These are phyloP conservation scores for Lepidotrigona ventralis DNA, from an alignment of 1,140 invertebrate species.

Conservation along the genomic window DNA sequence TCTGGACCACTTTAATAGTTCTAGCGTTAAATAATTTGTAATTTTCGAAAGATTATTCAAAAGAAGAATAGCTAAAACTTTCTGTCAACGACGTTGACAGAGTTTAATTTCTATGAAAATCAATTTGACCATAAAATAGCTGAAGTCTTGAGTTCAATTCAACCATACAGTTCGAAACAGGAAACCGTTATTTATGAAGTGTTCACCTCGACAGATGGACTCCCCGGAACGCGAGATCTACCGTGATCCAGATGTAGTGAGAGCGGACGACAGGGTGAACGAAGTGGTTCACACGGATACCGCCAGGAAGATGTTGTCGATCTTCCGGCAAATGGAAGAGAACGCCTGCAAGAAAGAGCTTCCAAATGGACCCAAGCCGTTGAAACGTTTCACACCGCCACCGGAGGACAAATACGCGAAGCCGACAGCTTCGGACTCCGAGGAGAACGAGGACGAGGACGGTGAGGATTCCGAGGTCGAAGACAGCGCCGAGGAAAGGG, in stretches of 20 bases:
- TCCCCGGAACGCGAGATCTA: conserved; percentile 88
- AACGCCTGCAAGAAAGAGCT: conserved; percentile 82
- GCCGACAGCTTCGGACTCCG: conserved; percentile 80
- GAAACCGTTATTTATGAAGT: neutral
- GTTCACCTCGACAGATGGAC: conserved; percentile 76
- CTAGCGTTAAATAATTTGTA: no score
- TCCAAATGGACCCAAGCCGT: conserved; percentile 86
- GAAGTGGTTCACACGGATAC: conserved; percentile 85
- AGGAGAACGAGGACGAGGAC: conserved; percentile 83
- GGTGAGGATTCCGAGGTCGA: conserved; percentile 81
- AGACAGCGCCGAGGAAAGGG: conserved; percentile 82
- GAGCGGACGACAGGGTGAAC: conserved; percentile 81
- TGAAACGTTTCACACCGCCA: conserved; percentile 94
- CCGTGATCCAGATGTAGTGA: conserved; percentile 87
- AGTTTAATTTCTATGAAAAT: neutral
- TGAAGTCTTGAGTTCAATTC: neutral
- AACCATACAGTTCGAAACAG: neutral
- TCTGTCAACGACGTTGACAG: no score
- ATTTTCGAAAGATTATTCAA: no score
- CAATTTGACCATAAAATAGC: neutral
- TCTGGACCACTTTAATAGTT: no score
- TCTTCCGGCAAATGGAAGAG: conserved; percentile 93
- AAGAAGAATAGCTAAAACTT: no score
- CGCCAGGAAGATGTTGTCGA: conserved; percentile 89
- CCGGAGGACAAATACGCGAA: conserved; percentile 85